Evolutionary conservation across 1,140 invertebrate species (phyloP).

Genomic region (Drosophila lowei): DNA sequence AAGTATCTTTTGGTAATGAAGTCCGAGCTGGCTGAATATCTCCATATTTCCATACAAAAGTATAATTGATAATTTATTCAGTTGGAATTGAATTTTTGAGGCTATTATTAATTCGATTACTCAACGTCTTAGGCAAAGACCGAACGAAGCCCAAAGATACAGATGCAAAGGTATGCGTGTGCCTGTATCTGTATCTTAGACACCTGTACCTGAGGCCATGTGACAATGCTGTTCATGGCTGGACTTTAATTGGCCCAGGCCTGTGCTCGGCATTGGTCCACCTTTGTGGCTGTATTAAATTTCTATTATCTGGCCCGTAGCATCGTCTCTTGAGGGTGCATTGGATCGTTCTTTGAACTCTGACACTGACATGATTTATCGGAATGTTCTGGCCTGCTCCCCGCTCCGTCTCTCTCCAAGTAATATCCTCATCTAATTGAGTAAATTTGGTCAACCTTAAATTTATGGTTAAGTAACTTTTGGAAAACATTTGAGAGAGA

Average conservation of each 20-base stretch:
- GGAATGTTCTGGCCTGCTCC: not conserved
- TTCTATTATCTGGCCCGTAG: conserved; percentile 32
- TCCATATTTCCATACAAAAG: conserved; percentile 1
- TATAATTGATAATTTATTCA: conserved; percentile 76
- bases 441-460: conserved; percentile 38
- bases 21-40: too few relatives aligned
- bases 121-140: too few relatives aligned
- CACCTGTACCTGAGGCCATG: conserved; percentile 42
- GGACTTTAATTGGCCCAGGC: conserved; percentile 29
- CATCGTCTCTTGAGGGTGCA: conserved; percentile 22
- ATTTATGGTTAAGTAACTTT: conserved; percentile 54
- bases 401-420: not conserved
- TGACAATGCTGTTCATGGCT: conserved; percentile 35
- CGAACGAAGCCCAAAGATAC: conserved; percentile 6
- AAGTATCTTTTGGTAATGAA: conserved; percentile 18
- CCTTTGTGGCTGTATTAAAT: conserved; percentile 42
- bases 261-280: conserved; percentile 9
- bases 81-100: conserved; percentile 65
- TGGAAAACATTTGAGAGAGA: conserved; percentile 13
- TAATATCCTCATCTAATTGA: conserved; percentile 31
- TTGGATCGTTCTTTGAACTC: conserved; percentile 31
- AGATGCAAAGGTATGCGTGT: conserved; percentile 2
- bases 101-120: conserved; percentile 77
- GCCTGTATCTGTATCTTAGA: conserved; percentile 1
- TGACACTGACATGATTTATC: conserved; percentile 38